Evolutionary conservation across 1,140 invertebrate species (phyloP).

Genomic region (Galleria mellonella): DNA sequence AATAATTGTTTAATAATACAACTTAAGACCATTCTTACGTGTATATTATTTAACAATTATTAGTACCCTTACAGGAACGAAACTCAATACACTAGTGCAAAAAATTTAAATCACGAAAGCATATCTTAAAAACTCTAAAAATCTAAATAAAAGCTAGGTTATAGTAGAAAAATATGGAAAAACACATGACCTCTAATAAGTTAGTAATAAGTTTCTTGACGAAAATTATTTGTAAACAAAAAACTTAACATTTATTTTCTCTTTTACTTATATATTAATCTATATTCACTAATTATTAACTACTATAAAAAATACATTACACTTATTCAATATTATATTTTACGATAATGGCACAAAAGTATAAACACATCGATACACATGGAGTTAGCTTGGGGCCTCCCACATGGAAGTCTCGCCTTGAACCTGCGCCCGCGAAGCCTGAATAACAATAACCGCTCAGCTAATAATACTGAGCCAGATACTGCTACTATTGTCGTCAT

Average conservation of each 20-base stretch:
- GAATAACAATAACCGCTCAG: slow-evolving; percentile 31
- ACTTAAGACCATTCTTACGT: too few species aligned
- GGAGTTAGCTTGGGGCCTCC: slow-evolving; percentile 21
- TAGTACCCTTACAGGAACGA: too few species aligned
- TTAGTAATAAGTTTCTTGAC: too few species aligned
- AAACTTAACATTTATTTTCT: background rate
- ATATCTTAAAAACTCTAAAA: too few species aligned
- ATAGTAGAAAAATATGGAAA: too few species aligned
- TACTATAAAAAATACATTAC: background rate
- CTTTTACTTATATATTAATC: background rate
- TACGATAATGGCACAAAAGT: background rate
- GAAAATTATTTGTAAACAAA: background rate
- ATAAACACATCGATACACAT: background rate
- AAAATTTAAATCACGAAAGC: too few species aligned
- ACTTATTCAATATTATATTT: background rate
- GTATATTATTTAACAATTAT: too few species aligned
- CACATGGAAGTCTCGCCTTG: slow-evolving; percentile 31
- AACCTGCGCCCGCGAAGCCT: slow-evolving; percentile 29
- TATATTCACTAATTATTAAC: background rate
- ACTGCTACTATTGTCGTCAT: slow-evolving; percentile 8
- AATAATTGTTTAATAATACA: too few species aligned
- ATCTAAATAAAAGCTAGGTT: too few species aligned
- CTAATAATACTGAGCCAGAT: slow-evolving; percentile 16
- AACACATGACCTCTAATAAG: too few species aligned
- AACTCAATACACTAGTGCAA: too few species aligned